Conservation (phyloP, 2,888 invertebrate genomes). For the Andrena trimmerana region DNA sequence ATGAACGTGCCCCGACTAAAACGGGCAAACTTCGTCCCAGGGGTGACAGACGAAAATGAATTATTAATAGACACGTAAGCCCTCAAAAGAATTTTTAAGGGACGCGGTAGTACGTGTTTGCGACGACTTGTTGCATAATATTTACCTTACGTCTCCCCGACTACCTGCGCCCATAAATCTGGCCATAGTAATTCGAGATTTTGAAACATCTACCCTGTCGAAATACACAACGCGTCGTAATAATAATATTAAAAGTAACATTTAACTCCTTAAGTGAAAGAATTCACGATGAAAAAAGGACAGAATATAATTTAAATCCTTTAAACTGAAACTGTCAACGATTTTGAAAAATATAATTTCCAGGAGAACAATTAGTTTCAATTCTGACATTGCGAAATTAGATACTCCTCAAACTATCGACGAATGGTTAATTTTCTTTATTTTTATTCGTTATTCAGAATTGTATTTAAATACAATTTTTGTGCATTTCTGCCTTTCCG, state of each 20-base stretch:
- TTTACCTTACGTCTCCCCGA: neutral
- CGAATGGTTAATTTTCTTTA: no score
- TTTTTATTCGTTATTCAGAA: no score
- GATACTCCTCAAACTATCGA: no score
- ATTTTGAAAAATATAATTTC: no score
- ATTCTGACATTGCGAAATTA: no score
- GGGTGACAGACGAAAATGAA: conserved; percentile 26
- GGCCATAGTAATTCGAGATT: neutral
- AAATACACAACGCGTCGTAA: neutral
- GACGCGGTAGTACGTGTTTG: conserved; percentile 5
- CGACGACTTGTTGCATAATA: conserved; percentile 38
- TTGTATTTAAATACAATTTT: no score
- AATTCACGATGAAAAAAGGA: no score
- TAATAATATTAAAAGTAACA: neutral
- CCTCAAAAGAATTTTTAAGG: conserved; percentile 39
- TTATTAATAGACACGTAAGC: conserved; percentile 41
- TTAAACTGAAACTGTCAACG: no score
- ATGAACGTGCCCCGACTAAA: conserved; percentile 19
- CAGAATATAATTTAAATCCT: no score
- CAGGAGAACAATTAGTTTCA: no score
- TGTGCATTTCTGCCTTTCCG: no score
- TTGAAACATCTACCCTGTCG: neutral
- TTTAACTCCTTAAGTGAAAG: neutral
- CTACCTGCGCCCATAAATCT: neutral
- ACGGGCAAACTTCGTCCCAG: neutral